Evolutionary conservation across 2,113 vertebrate species (phyloP), one percentile per base, ranked within the genome.

Genomic region (Oreotrochilus melanogaster): DNA sequence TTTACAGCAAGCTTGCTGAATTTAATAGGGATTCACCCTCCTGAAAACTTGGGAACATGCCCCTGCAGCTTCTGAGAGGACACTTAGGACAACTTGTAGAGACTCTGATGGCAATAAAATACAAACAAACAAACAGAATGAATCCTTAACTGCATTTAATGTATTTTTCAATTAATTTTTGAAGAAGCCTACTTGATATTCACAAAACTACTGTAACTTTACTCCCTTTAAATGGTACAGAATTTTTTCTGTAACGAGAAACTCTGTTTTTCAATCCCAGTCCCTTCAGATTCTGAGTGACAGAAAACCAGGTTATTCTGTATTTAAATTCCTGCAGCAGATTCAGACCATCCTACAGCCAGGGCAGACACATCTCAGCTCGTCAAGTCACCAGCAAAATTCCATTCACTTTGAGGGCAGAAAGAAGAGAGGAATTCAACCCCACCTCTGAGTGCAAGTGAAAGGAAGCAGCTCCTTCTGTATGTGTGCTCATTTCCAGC

Each of bases 381-480:
- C 53, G 28, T n/a, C 62, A 79, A 80, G 60, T 21, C 75, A 93
- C 73, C 22, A 72, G 58, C 50, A 83, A 83, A 88, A 78, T 33
- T 25, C 86, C 58, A 35, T 45, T 90, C 0, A 4, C 87, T 94
- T 72, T 92, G 88, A 88, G n/a, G 64, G 85, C 51, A 31, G 28
- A 88, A 18, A 56, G 66, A 86, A 73, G 47, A 79, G 57, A 74
- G 37, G 62, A 87, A 76, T 78, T 83, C 89, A 79, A 60, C 35
- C 64, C 89, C 72, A 93, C 85, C 64, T 83, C 60, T 69, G 87
- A 72, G 39, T 74, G 71, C 25, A 45, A 79, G 71, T 3, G n/a
- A 42, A 79, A 86, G 74, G 74, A 93, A 78, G 23, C 67, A 66
- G 62, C 37, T 76, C 60, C 35, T 84, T 60, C 67, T 66, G 54